Evolutionary conservation across 2,113 vertebrate genomes (phyloP), one percentile per base, ranked within the genome.

Genomic region (Perca fluviatilis): DNA sequence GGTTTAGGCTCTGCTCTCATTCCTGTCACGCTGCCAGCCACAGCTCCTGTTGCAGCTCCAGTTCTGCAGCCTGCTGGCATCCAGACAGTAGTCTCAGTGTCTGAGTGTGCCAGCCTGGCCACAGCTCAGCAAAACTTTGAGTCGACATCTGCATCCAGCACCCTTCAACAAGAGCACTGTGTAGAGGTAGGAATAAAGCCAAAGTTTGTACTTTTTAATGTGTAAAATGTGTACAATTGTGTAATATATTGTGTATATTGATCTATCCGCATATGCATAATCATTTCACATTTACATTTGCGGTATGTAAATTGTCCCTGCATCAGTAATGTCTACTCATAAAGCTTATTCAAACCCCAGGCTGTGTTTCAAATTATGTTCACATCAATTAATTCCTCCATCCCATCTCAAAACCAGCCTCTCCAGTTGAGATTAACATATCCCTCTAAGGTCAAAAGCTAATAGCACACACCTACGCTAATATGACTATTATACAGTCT

Each of bases 31-130:
- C 46, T 82, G 63, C 74, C 90, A 84, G 83, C 57, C 43, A 6
- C 77, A 19, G n/a, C 78, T 19, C 53, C 82, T 21, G 58, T 86
- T 46, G 84, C 88, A 79, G 82, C 96, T 83, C 85, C 92, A 54
- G 16, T 90, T 90, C 74, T 96, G 47, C 96, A 95, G 89, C 68
- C 93, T 64, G 91, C 91, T 51, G 90, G 95, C 89, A 94, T 90
- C 71, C 94, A 96, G 80, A 91, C 93, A 85, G 65, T 86, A 7
- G 87, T 89, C 33, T 92, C 95, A 27, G 73, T 81, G 0, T 83
- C 93, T 16, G 91, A 94, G 70, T 70, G 80, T 89, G 77, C 78
- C 77, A 85, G 92, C 11, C 93, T 95, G 70, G 82, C 94, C 0
- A 71, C 92, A 51, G 91, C 90, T 80, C 95, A 96, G 80, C 95